Conservation (phyloP, 2,113 vertebrate species). For the Miniopterus natalensis region DNA sequence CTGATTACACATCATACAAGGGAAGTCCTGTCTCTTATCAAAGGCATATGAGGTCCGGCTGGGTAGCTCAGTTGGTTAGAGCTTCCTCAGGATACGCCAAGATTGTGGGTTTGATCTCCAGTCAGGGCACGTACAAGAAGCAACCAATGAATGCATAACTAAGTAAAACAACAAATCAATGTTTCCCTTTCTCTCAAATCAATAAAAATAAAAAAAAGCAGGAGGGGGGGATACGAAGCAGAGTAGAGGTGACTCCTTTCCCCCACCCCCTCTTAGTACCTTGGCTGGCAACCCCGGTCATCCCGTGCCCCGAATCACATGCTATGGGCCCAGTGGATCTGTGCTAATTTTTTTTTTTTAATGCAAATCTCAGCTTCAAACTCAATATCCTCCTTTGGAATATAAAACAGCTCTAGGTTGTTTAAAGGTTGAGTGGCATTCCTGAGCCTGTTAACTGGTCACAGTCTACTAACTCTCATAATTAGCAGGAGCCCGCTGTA, state of each 20-base stretch:
- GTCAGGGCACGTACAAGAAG: too few species aligned
- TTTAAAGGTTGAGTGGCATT: slow-evolving; percentile 72
- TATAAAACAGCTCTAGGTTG: slow-evolving; percentile 59
- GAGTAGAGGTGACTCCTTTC: background rate
- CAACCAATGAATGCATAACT: too few species aligned
- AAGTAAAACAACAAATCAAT: too few species aligned
- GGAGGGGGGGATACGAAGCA: background rate
- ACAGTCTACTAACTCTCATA: slow-evolving; percentile 63
- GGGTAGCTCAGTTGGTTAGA: too few species aligned
- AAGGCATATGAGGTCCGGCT: background rate
- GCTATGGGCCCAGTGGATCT: background rate
- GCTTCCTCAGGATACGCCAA: too few species aligned
- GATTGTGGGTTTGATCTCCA: too few species aligned
- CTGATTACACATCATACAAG: too few species aligned
- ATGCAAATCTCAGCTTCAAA: slow-evolving; percentile 55
- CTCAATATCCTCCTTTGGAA: slow-evolving; percentile 13
- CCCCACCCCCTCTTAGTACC: fast-evolving
- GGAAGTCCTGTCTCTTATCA: background rate
- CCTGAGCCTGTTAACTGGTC: slow-evolving; percentile 68
- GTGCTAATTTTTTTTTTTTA: background rate
- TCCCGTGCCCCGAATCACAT: background rate
- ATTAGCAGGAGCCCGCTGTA: slow-evolving; percentile 50
- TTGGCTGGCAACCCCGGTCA: background rate
- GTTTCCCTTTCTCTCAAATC: too few species aligned
- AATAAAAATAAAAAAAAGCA: background rate